phyloP scores from a whole-genome alignment of 1,140 invertebrate genomes.

The Thaumetopoea pityocampa region DNA sequence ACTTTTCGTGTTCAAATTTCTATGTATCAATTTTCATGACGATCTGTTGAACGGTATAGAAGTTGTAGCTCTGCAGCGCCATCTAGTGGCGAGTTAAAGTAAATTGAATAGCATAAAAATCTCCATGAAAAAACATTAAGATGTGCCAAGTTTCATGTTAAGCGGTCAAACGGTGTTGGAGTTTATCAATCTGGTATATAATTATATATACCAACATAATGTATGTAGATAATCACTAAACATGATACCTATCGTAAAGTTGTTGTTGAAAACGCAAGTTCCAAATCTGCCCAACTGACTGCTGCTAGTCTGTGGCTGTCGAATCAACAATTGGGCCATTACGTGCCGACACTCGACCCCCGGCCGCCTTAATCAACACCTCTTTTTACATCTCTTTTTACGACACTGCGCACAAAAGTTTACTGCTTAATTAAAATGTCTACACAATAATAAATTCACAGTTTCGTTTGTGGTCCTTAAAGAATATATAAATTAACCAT shows the following conservation, averaged over 20 bases:
- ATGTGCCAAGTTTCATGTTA: too few relatives aligned
- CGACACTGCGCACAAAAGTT: constrained; percentile 5
- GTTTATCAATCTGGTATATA: constrained; percentile 1
- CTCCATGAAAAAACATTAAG: too few relatives aligned
- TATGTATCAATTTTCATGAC: too few relatives aligned
- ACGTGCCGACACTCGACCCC: constrained; percentile 5
- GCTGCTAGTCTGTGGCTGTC: background rate
- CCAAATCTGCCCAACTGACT: background rate
- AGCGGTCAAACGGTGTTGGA: too few relatives aligned
- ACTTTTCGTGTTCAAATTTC: too few relatives aligned
- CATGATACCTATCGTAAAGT: background rate
- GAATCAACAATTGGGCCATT: constrained; percentile 4
- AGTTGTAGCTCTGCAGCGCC: too few relatives aligned
- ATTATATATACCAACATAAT: background rate
- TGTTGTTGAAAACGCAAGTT: background rate
- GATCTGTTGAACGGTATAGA: too few relatives aligned
- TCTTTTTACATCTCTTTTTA: constrained; percentile 11
- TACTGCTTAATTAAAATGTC: constrained; percentile 3
- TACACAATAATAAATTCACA: background rate
- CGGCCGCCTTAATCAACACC: constrained; percentile 8
- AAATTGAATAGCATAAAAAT: too few relatives aligned
- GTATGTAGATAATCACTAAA: too few relatives aligned
- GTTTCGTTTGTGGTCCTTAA: too few relatives aligned
- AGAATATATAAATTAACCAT: too few relatives aligned
- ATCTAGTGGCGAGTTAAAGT: too few relatives aligned